Evolutionary conservation across 2,888 invertebrate genomes (phyloP).

Genomic region (Euplexia lucipara): DNA sequence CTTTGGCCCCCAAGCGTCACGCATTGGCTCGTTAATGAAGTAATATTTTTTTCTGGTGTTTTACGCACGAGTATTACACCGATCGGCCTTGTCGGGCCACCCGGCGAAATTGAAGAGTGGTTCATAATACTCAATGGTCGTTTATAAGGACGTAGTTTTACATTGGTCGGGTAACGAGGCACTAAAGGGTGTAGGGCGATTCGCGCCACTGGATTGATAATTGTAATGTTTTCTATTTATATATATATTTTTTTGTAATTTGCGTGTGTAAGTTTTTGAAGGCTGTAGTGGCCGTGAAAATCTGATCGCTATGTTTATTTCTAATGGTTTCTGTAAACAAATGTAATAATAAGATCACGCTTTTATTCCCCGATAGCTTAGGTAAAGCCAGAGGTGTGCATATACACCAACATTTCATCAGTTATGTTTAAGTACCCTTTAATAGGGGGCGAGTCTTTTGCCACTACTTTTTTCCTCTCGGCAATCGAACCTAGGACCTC

Average conservation of each 20-base stretch:
- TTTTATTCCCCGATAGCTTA: no score
- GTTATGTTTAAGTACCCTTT: no score
- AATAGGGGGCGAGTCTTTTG: no score
- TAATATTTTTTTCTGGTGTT: conserved; percentile 80
- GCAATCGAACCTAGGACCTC: no score
- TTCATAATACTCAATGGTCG: conserved; percentile 61
- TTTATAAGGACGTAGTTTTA: conserved; percentile 56
- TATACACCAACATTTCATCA: no score
- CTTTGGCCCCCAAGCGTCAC: conserved; percentile 78
- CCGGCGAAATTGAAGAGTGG: conserved; percentile 77
- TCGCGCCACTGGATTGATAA: conserved; percentile 49
- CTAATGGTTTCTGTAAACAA: conserved; percentile 20
- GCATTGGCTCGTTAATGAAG: conserved; percentile 81
- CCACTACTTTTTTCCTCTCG: no score
- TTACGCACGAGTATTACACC: conserved; percentile 81
- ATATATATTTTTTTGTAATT: conserved; percentile 34
- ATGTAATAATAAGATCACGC: background rate
- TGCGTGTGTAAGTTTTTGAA: conserved; percentile 17
- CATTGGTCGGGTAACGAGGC: conserved; percentile 74
- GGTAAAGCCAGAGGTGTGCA: no score
- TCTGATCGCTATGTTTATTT: conserved; percentile 16
- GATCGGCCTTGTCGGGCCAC: conserved; percentile 77
- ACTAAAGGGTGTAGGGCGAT: conserved; percentile 75
- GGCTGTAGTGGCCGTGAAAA: conserved; percentile 9
- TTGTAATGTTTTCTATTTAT: conserved; percentile 59